Base-by-base conservation (phyloP, 2,888 invertebrate genomes). In the Calameuta idolon region DNA sequence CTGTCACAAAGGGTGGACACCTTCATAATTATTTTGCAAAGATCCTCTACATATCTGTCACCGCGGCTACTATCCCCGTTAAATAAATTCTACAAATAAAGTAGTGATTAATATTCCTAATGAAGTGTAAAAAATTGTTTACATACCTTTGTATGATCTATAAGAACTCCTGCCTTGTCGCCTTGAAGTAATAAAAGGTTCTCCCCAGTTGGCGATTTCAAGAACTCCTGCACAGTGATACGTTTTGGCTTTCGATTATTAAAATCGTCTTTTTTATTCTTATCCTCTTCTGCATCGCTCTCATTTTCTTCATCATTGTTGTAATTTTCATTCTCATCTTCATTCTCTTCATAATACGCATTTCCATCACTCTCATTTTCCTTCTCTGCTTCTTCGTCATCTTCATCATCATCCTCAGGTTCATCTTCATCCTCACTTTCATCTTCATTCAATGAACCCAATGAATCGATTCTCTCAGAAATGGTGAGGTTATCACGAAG, bases 391-490 rank as follows among this genome's bases (percentile, higher is more conserved):
- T 88, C 89, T 68, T 87, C 90, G 75, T 87, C 87, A 23, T 85
- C 84, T 23, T 85, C 87, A 1, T 90, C 90, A 30, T 89, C 88
- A n/a, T 82, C 91, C 0, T 95, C 35, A 35, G 35, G 3, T 35
- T 35, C 94, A 11, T 93, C 94, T 71, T 94, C 94, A 1, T 92
- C 93, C 71, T 93, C 93, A 12, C 92, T 92, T 75, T 92, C 92
- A 84, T 94, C 94, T 12, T 95, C 96, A 0, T 94, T 94, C 74
- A 96, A 93, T 76, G 93, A 93, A 2, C 94, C 93, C 74, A 95
- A 92, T 11, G 93, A 93, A 0, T 94, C 93, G 4, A 93, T 79
- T 92, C 92, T 82, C 87, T 90, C 87, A 92, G 77, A 87, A 12
- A 77, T 81, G 12, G 69, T 83, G 4, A 91, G 87, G 11, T 71